Evolutionary conservation across 2,888 invertebrate species (phyloP).

Genomic region (Latheticus oryzae): DNA sequence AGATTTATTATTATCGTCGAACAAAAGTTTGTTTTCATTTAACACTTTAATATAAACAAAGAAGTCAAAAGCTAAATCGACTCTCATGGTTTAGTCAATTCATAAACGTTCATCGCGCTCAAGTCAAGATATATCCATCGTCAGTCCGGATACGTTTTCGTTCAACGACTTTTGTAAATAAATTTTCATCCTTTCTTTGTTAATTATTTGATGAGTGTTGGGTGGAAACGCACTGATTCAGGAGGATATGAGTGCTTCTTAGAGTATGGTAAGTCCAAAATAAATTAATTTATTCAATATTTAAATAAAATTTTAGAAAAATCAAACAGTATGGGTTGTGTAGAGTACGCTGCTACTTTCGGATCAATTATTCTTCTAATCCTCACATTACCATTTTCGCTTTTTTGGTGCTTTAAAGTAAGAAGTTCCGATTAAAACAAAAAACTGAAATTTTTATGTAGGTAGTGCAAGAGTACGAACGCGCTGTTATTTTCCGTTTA

Average conservation of each 20-base stretch:
- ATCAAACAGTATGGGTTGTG: slow-evolving; percentile 73
- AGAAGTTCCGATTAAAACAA: slow-evolving; percentile 44
- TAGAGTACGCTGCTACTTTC: slow-evolving; percentile 80
- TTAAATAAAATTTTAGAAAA: slow-evolving; percentile 67
- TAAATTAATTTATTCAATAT: background rate
- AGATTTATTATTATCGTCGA: slow-evolving; percentile 36
- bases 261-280: slow-evolving; percentile 72
- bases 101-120: too few species aligned
- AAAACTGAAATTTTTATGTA: slow-evolving; percentile 54
- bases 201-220: slow-evolving; percentile 69
- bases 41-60: slow-evolving; percentile 24
- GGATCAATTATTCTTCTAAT: slow-evolving; percentile 79
- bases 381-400: slow-evolving; percentile 83
- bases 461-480: slow-evolving; percentile 88
- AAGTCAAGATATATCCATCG: slow-evolving; percentile 10
- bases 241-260: slow-evolving; percentile 78
- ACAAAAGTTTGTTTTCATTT: slow-evolving; percentile 38
- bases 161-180: slow-evolving; percentile 14
- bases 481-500: slow-evolving; percentile 89
- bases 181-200: background rate
- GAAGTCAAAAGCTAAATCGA: slow-evolving; percentile 23
- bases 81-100: slow-evolving; percentile 22
- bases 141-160: slow-evolving; percentile 22
- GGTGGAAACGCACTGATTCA: slow-evolving; percentile 74
- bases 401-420: slow-evolving; percentile 88